Percentiles rank a stretch among this genome's conserved stretches.
Evolutionary conservation across 2,888 invertebrate genomes (phyloP).

Genomic region (Augiades crinisus): DNA sequence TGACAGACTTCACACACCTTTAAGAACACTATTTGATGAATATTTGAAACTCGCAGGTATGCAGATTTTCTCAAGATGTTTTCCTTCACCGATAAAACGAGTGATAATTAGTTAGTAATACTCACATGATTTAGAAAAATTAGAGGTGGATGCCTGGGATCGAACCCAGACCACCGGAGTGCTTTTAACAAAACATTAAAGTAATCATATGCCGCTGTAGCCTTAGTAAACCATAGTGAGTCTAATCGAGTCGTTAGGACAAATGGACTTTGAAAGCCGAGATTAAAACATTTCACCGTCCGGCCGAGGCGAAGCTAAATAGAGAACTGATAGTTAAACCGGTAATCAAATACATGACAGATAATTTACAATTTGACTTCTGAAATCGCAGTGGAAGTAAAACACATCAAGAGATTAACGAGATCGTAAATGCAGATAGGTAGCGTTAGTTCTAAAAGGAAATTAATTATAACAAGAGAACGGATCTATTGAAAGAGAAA

Average conservation of each 20-base stretch:
- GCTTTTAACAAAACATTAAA: background rate
- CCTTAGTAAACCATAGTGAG: conserved; percentile 22
- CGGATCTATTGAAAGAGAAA: background rate
- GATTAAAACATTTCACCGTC: conserved; percentile 44
- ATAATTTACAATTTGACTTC: conserved; percentile 10
- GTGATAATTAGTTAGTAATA: too few species aligned
- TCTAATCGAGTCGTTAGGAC: conserved; percentile 41
- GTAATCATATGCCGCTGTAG: background rate
- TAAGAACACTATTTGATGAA: too few species aligned
- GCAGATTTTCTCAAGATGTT: too few species aligned
- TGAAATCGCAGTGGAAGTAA: conserved; percentile 7
- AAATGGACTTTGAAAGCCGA: conserved; percentile 43
- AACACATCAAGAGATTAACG: background rate
- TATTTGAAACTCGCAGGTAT: too few species aligned
- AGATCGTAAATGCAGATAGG: background rate
- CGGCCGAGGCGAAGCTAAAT: conserved; percentile 5
- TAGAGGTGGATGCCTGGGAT: too few species aligned
- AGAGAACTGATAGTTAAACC: background rate
- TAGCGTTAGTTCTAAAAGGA: background rate
- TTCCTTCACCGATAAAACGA: too few species aligned
- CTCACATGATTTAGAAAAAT: too few species aligned
- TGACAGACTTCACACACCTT: too few species aligned
- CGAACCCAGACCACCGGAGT: too few species aligned
- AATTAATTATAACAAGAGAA: background rate
- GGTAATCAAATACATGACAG: conserved; percentile 1